phyloP scores from a whole-genome alignment of 1,140 invertebrate genomes.

The Drosophila elegans region DNA sequence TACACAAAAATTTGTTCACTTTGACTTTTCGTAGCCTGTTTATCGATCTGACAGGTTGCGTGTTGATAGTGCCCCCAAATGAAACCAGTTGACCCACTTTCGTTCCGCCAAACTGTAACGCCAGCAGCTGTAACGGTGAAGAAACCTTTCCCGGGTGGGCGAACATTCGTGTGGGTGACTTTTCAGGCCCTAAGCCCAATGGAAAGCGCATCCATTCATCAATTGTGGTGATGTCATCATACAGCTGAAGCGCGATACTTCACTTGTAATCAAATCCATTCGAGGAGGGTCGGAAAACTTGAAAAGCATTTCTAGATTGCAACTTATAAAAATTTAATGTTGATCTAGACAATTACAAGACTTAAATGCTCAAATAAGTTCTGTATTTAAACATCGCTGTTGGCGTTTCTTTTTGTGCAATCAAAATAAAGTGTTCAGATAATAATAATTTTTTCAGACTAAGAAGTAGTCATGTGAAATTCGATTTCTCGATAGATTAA shows the following conservation, averaged over 20 bases:
- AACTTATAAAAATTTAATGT: constrained; percentile 11
- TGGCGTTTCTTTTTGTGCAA: background rate
- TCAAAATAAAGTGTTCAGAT: too few relatives aligned
- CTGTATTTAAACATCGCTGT: background rate
- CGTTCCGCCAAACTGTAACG: constrained; percentile 15
- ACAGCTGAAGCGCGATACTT: background rate
- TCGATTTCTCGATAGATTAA: background rate
- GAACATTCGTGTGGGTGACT: constrained; percentile 7
- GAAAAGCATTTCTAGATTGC: constrained; percentile 8
- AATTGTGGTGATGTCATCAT: constrained; percentile 62
- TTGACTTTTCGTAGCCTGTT: background rate
- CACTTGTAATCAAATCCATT: constrained; percentile 10
- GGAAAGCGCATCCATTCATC: constrained; percentile 28
- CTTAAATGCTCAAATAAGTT: background rate
- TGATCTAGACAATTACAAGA: background rate
- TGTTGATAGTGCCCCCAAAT: constrained; percentile 37
- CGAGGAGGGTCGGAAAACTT: constrained; percentile 5
- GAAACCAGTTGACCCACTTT: constrained; percentile 63
- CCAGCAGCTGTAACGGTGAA: constrained; percentile 9
- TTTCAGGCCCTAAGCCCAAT: constrained; percentile 6
- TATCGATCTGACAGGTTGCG: constrained; percentile 63
- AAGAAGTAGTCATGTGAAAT: background rate
- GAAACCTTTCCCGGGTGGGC: constrained; percentile 39
- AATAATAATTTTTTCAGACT: background rate
- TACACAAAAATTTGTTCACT: background rate